Conservation (phyloP, 2,888 invertebrate species). For the Pecten maximus region DNA sequence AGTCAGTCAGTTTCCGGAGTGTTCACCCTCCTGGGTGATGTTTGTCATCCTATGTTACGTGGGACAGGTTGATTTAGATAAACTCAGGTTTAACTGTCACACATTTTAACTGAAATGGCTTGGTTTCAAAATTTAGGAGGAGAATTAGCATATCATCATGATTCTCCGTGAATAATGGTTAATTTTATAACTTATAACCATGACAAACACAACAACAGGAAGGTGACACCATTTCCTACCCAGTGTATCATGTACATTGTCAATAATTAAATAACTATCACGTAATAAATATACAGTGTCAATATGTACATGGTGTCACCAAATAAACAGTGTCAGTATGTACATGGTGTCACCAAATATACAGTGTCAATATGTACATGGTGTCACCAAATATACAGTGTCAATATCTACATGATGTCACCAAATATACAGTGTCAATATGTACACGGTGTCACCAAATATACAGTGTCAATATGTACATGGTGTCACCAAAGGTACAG, state of each 20-base stretch:
- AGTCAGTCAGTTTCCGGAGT: not conserved
- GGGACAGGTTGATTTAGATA: not conserved
- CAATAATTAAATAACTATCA: too few species aligned
- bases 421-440: too few species aligned
- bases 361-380: too few species aligned
- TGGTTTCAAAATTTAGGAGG: not conserved
- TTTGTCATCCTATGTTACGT: not conserved
- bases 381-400: not conserved
- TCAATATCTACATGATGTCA: not conserved
- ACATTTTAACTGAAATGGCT: not conserved
- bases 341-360: too few species aligned
- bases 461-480: too few species aligned
- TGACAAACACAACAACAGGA: not conserved
- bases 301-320: not conserved
- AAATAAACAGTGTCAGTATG: too few species aligned
- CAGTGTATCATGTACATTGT: not conserved
- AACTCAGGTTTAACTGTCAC: not conserved
- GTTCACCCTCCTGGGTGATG: not conserved
- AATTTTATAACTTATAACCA: not conserved
- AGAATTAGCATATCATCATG: not conserved
- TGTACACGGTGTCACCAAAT: too few species aligned
- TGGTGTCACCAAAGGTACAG: not conserved
- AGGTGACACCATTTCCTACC: not conserved
- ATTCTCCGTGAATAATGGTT: not conserved
- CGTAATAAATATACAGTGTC: not conserved